Conservation (phyloP, 1,140 invertebrate species). For the Drosophila nasuta region DNA sequence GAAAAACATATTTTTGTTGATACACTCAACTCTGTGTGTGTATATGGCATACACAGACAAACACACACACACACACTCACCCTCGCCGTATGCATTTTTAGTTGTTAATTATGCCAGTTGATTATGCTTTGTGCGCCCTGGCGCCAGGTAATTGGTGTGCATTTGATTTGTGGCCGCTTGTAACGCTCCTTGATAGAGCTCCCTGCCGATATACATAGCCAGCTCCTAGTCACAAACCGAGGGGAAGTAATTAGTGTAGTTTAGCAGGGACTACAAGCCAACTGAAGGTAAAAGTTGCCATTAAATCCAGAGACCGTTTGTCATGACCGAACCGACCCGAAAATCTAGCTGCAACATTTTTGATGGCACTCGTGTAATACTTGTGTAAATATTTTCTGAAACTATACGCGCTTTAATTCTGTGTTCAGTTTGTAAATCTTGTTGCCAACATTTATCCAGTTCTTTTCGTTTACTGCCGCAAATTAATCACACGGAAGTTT, state of each 20-base stretch:
- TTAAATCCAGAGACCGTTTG: slow-evolving; percentile 32
- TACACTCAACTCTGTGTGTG: slow-evolving; percentile 38
- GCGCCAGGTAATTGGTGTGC: slow-evolving; percentile 81
- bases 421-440: slow-evolving; percentile 21
- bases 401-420: slow-evolving; percentile 12
- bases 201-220: slow-evolving; percentile 22
- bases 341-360: neutral
- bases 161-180: slow-evolving; percentile 79
- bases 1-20: slow-evolving; percentile 74
- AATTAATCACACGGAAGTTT: slow-evolving; percentile 37
- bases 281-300: slow-evolving; percentile 67
- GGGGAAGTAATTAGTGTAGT: slow-evolving; percentile 81
- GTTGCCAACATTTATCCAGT: slow-evolving; percentile 29
- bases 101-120: slow-evolving; percentile 82
- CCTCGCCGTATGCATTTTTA: slow-evolving; percentile 67
- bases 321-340: neutral
- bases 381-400: slow-evolving; percentile 3
- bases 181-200: slow-evolving; percentile 67
- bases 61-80: slow-evolving; percentile 1
- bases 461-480: slow-evolving; percentile 23
- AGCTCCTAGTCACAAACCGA: slow-evolving; percentile 31
- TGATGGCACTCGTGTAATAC: neutral
- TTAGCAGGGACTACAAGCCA: slow-evolving; percentile 64
- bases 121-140: slow-evolving; percentile 79
- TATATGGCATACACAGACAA: slow-evolving; percentile 18